A percentile compares a stretch with the other conserved stretches of the same genome.
These are phyloP conservation scores for Martes martes DNA, from an alignment of 2,113 vertebrate species.

Conservation along the genomic window DNA sequence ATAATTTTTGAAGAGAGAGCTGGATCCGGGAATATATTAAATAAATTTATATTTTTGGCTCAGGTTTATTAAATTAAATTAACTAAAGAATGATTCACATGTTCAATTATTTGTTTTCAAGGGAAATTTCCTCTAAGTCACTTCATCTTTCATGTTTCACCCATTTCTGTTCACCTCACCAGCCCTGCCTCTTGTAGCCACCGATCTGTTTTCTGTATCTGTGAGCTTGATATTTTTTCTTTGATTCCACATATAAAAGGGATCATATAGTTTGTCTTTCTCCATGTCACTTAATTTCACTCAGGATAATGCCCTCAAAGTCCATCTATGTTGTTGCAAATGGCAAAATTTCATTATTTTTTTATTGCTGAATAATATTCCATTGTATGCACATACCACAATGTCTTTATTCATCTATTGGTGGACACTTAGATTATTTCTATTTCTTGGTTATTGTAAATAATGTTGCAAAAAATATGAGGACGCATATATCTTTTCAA, in stretches of 20 bases:
- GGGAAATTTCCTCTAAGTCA: background rate
- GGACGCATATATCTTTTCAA: background rate
- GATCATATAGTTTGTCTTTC: background rate
- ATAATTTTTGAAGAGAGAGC: background rate
- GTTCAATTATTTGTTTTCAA: conserved; percentile 36
- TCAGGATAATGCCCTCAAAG: background rate
- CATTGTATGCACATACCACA: too few species aligned
- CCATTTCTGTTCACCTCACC: background rate
- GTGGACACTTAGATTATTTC: background rate
- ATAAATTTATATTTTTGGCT: conserved; percentile 33
- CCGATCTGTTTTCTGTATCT: background rate
- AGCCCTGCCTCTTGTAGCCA: background rate
- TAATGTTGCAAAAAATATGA: background rate
- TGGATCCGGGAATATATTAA: background rate
- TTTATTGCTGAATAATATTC: background rate
- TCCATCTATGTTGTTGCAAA: background rate
- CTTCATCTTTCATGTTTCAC: background rate
- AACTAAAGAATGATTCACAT: background rate
- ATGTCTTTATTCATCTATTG: background rate
- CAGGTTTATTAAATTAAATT: conserved; percentile 51
- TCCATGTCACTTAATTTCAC: background rate
- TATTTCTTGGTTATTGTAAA: background rate
- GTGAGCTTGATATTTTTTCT: background rate
- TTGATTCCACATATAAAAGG: background rate
- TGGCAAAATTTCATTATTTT: background rate